Conservation (phyloP, 2,888 invertebrate species). For the Encarsia formosa region DNA sequence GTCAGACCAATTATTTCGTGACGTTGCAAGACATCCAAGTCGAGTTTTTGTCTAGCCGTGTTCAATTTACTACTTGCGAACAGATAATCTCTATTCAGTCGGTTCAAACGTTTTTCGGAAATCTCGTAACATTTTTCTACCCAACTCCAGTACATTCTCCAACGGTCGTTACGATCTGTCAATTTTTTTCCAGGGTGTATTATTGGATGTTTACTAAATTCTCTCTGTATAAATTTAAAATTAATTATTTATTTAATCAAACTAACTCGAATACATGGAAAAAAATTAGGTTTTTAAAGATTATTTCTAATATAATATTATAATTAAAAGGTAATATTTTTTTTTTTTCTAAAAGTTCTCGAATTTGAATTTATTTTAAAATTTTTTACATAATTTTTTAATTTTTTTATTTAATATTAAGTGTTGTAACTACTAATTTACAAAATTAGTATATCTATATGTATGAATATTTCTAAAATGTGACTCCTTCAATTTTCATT, state of each 20-base stretch:
- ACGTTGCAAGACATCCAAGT: not conserved
- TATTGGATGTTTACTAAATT: not conserved
- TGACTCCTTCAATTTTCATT: not conserved
- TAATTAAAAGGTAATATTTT: not conserved
- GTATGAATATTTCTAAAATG: not conserved
- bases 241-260: not conserved
- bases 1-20: slow-evolving; percentile 8
- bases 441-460: not conserved
- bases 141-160: slow-evolving; percentile 10
- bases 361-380: not conserved
- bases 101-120: not conserved
- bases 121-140: not conserved
- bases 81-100: not conserved
- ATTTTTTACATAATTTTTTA: not conserved
- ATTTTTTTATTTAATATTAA: not conserved
- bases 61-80: not conserved
- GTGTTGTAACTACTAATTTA: not conserved
- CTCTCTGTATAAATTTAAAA: not conserved
- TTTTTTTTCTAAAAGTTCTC: not conserved
- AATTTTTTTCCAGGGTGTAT: not conserved
- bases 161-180: not conserved
- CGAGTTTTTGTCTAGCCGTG: not conserved
- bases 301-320: not conserved
- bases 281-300: not conserved
- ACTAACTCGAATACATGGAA: not conserved